These are phyloP conservation scores for Drosophila navojoa DNA, from an alignment of 1,140 invertebrate genomes.

Conservation along the genomic window DNA sequence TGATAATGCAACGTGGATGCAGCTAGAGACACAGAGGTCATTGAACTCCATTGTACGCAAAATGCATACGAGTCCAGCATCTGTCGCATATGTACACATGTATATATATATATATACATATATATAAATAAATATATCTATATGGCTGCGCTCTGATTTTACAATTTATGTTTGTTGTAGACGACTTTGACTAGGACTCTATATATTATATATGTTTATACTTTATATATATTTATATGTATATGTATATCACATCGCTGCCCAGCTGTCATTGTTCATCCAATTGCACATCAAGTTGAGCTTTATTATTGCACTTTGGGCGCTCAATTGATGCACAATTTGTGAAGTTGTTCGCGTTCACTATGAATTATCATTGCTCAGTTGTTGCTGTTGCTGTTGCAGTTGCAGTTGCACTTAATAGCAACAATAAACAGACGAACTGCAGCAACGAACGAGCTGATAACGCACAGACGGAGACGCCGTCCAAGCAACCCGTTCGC, in stretches of 20 bases:
- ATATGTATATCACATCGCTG: background rate
- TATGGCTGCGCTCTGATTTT: too few species aligned
- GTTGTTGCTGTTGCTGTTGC: constrained; percentile 3
- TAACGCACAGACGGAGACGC: constrained; percentile 17
- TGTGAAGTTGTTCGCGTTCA: constrained; percentile 22
- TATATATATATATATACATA: background rate
- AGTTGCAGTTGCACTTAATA: constrained; percentile 2
- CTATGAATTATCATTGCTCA: constrained; percentile 46
- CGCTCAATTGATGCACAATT: constrained; percentile 65
- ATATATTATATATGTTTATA: background rate
- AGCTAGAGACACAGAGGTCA: constrained; percentile 22
- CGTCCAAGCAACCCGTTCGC: constrained; percentile 12
- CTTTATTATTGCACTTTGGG: constrained; percentile 48
- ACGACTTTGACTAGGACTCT: too few species aligned
- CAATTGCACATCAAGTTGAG: constrained; percentile 27
- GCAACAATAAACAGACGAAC: constrained; percentile 5
- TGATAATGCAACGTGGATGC: constrained; percentile 23
- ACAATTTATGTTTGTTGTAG: background rate
- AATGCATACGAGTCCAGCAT: constrained; percentile 3
- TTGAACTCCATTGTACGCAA: constrained; percentile 16
- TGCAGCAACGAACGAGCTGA: constrained; percentile 6
- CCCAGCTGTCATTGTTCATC: constrained; percentile 17
- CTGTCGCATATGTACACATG: background rate
- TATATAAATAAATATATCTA: background rate
- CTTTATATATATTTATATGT: background rate